A percentile compares a stretch with the other conserved stretches of the same genome.
phyloP scores from a whole-genome alignment of 2,797 vertebrate species.

The Uromys caudimaculatus region DNA sequence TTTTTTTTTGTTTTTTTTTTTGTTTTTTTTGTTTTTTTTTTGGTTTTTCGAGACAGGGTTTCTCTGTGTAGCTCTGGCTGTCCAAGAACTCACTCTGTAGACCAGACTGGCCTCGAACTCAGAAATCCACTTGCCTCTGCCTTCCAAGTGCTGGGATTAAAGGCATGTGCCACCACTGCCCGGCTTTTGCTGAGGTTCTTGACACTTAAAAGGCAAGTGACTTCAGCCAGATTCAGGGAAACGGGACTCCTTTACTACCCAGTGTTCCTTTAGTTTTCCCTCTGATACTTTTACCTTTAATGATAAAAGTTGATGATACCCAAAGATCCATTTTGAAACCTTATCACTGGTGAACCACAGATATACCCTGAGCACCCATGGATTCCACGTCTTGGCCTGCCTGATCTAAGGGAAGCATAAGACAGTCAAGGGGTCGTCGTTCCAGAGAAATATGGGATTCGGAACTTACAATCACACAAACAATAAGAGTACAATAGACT shows the following conservation, averaged over 20 bases:
- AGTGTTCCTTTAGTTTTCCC: neutral
- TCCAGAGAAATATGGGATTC: neutral
- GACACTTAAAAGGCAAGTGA: neutral
- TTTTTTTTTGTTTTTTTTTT: too few species aligned
- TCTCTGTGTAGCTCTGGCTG: too few species aligned
- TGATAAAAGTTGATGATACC: neutral
- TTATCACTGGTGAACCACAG: neutral
- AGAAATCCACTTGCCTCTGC: too few species aligned
- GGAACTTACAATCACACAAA: neutral
- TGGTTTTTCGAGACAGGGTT: too few species aligned
- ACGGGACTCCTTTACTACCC: neutral
- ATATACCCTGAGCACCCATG: neutral
- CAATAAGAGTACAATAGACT: neutral
- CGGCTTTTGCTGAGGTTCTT: neutral
- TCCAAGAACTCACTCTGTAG: too few species aligned
- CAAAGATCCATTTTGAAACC: neutral
- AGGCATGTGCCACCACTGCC: too few species aligned
- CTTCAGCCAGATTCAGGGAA: neutral
- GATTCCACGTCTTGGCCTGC: neutral
- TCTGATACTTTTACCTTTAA: neutral
- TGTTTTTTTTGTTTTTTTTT: too few species aligned
- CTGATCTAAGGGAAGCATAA: neutral
- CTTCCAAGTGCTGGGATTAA: too few species aligned
- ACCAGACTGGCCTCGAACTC: too few species aligned
- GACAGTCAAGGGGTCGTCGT: neutral